These are phyloP conservation scores for Cephus pygmeus DNA, from an alignment of 2,888 invertebrate species.

Conservation along the genomic window DNA sequence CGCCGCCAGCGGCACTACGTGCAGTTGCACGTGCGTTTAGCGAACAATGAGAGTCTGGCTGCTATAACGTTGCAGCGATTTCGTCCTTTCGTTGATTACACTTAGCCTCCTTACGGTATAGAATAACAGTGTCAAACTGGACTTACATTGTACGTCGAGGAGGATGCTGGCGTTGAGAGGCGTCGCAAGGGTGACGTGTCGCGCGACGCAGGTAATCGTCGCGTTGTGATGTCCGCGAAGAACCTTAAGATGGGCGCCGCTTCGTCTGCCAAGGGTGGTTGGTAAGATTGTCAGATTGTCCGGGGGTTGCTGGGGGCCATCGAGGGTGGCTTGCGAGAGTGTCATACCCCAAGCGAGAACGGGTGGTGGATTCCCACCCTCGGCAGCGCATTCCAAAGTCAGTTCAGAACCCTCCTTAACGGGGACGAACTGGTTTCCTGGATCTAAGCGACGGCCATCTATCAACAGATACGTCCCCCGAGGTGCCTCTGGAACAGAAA, in stretches of 20 bases:
- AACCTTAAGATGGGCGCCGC: constrained; percentile 78
- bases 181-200: constrained; percentile 73
- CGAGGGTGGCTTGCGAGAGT: constrained; percentile 66
- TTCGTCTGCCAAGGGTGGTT: constrained; percentile 60
- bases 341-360: constrained; percentile 74
- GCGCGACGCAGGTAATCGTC: constrained; percentile 83
- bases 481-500: constrained; percentile 77
- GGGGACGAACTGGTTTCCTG: constrained; percentile 88
- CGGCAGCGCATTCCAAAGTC: constrained; percentile 86
- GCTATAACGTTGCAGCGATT: background rate
- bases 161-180: constrained; percentile 72
- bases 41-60: background rate
- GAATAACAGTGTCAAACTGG: constrained; percentile 10
- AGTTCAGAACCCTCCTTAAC: constrained; percentile 87
- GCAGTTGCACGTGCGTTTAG: background rate
- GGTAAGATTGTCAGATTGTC: constrained; percentile 61
- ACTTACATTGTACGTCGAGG: constrained; percentile 78
- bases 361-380: constrained; percentile 81
- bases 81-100: background rate
- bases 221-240: constrained; percentile 89
- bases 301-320: constrained; percentile 60
- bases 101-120: background rate
- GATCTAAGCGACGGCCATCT: constrained; percentile 85
- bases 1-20: background rate
- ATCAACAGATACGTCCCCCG: constrained; percentile 87